Evolutionary conservation across 2,797 vertebrate genomes (phyloP).

Genomic region (Rhynchonycteris naso): DNA sequence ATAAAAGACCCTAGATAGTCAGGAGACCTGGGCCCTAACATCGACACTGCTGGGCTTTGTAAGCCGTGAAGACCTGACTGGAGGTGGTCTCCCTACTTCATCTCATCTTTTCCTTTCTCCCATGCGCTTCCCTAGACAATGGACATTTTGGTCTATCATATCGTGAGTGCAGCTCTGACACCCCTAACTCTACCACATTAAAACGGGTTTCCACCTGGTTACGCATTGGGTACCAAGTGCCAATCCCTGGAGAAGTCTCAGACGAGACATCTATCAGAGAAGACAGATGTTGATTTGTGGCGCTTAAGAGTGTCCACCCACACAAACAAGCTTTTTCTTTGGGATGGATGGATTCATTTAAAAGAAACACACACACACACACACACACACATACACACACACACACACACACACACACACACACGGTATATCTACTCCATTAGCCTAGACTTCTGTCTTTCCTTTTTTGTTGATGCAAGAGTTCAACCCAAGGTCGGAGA

Average conservation of each 20-base stretch:
- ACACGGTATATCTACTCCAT: neutral
- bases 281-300: neutral
- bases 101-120: neutral
- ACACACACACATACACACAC: neutral
- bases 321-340: neutral
- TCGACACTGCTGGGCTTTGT: neutral
- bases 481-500: neutral
- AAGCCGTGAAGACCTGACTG: neutral
- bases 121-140: neutral
- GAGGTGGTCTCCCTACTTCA: neutral
- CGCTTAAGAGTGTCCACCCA: slow-evolving; percentile 2
- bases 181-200: slow-evolving; percentile 13
- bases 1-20: neutral
- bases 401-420: neutral
- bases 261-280: neutral
- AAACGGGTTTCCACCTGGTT: slow-evolving; percentile 56
- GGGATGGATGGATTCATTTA: neutral
- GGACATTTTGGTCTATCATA: neutral
- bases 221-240: neutral
- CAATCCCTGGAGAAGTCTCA: slow-evolving; percentile 47
- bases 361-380: neutral
- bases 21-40: neutral
- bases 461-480: neutral
- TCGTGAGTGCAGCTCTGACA: neutral
- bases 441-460: neutral